These are phyloP conservation scores for Aplysina aerophoba DNA, from an alignment of 37 sponge, comb jelly and placozoan genomes.

Conservation along the genomic window DNA sequence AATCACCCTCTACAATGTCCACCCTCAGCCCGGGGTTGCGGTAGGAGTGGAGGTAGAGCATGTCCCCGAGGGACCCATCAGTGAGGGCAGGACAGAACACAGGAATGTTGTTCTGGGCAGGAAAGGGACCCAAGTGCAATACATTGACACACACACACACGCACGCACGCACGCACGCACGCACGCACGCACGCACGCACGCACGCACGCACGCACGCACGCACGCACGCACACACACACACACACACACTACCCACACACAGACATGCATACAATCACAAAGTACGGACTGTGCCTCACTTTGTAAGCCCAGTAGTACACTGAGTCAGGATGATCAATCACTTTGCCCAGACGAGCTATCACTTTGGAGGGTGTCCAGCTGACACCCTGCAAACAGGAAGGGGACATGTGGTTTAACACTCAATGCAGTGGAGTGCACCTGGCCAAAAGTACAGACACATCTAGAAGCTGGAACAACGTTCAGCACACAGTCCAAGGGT, in stretches of 20 bases:
- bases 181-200: not conserved
- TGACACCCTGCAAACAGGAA: conserved; percentile 37
- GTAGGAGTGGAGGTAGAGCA: conserved; percentile 95
- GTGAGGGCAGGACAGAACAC: conserved; percentile 98
- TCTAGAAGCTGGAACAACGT: too few relatives aligned
- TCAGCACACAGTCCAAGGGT: too few relatives aligned
- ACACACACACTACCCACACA: conserved; percentile 24
- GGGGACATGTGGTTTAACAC: not conserved
- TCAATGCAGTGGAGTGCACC: too few relatives aligned
- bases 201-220: not conserved
- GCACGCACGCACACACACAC: conserved; percentile 31
- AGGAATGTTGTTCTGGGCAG: conserved; percentile 96
- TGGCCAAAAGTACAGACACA: too few relatives aligned
- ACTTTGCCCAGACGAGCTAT: conserved; percentile 87
- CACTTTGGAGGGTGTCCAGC: conserved; percentile 94
- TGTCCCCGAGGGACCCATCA: conserved; percentile 96
- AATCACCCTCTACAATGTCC: conserved; percentile 89
- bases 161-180: not conserved
- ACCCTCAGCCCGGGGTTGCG: conserved; percentile 86
- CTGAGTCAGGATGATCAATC: conserved; percentile 90
- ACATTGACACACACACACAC: not conserved
- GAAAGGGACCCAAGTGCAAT: not conserved
- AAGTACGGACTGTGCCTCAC: conserved; percentile 30
- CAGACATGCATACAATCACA: conserved; percentile 10
- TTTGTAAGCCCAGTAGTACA: conserved; percentile 97